A percentile compares a stretch with the other conserved stretches of the same genome.
Conservation (phyloP, 2,797 vertebrate genomes). For the Xyrichtys novacula region DNA sequence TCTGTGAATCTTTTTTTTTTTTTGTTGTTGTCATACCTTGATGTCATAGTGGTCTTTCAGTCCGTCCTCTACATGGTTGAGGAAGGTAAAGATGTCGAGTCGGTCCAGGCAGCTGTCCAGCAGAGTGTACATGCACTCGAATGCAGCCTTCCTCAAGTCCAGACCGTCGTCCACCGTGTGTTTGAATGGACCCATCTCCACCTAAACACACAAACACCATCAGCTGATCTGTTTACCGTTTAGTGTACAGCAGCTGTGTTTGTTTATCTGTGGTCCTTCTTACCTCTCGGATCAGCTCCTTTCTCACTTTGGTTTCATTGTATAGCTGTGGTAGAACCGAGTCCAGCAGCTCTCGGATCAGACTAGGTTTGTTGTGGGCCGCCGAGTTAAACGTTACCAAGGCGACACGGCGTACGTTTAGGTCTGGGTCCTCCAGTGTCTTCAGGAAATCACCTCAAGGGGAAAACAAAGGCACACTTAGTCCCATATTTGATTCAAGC, state of each 20-base stretch:
- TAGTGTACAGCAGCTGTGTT: rapidly evolving
- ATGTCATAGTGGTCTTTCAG: slow-evolving; percentile 90
- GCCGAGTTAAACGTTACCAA: slow-evolving; percentile 96
- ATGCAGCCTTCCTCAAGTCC: slow-evolving; percentile 94
- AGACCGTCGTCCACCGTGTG: slow-evolving; percentile 96
- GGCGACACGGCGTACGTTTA: slow-evolving; percentile 92
- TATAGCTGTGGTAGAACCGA: slow-evolving; percentile 91
- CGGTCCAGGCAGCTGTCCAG: slow-evolving; percentile 93
- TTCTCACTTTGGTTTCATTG: slow-evolving; percentile 91
- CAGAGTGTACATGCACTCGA: slow-evolving; percentile 96
- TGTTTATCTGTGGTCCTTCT: too few species aligned
- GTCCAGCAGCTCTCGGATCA: slow-evolving; percentile 88
- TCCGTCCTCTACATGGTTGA: slow-evolving; percentile 94
- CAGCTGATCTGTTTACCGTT: too few species aligned
- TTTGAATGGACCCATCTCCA: slow-evolving; percentile 98
- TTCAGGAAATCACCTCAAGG: slow-evolving; percentile 91
- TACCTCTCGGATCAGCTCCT: slow-evolving; percentile 95
- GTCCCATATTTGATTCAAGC: too few species aligned
- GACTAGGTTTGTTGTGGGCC: slow-evolving; percentile 93
- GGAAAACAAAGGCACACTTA: too few species aligned
- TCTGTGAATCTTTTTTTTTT: too few species aligned
- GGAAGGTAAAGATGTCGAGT: slow-evolving; percentile 92
- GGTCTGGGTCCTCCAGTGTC: slow-evolving; percentile 90
- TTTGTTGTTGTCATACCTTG: too few species aligned
- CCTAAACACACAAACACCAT: slow-evolving; percentile 78